Evolutionary conservation across 2,888 invertebrate genomes (phyloP).

Genomic region (Patella pellucida): DNA sequence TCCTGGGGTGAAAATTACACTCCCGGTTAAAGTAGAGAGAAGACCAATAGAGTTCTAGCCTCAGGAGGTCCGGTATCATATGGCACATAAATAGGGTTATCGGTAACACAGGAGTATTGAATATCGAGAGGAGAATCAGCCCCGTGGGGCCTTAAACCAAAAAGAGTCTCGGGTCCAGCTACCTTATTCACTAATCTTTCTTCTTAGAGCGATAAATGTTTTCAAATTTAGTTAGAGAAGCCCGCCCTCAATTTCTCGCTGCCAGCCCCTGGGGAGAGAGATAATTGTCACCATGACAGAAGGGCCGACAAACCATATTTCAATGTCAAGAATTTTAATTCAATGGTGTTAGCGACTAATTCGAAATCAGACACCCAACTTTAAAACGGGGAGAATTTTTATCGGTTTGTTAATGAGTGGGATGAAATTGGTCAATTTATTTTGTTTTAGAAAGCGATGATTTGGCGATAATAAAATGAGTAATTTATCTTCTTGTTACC

Average conservation of each 20-base stretch:
- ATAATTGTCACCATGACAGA: slow-evolving; percentile 5
- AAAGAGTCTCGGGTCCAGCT: not conserved
- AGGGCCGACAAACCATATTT: slow-evolving; percentile 12
- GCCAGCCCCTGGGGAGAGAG: slow-evolving; percentile 2
- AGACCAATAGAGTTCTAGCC: not conserved
- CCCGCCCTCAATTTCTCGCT: slow-evolving; percentile 10
- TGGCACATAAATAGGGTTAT: slow-evolving; percentile 5
- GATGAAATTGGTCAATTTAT: not conserved
- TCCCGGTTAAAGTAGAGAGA: not conserved
- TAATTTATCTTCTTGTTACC: no score
- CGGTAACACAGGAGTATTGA: slow-evolving; percentile 2
- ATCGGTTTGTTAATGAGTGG: not conserved
- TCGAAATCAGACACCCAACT: not conserved
- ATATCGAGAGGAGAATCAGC: not conserved
- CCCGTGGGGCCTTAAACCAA: slow-evolving; percentile 9
- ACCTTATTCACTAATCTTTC: slow-evolving; percentile 10
- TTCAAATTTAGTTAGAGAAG: not conserved
- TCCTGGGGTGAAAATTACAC: slow-evolving; percentile 5
- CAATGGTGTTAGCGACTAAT: slow-evolving; percentile 7
- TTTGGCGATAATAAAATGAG: no score
- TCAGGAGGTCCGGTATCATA: not conserved
- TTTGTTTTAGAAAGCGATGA: no score
- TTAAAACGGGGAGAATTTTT: not conserved
- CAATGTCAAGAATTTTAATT: slow-evolving; percentile 12
- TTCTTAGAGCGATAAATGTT: slow-evolving; percentile 12